Evolutionary conservation across 92 coral and sea anemone genomes (phyloP).

Genomic region (Anthopleura xanthogrammica): DNA sequence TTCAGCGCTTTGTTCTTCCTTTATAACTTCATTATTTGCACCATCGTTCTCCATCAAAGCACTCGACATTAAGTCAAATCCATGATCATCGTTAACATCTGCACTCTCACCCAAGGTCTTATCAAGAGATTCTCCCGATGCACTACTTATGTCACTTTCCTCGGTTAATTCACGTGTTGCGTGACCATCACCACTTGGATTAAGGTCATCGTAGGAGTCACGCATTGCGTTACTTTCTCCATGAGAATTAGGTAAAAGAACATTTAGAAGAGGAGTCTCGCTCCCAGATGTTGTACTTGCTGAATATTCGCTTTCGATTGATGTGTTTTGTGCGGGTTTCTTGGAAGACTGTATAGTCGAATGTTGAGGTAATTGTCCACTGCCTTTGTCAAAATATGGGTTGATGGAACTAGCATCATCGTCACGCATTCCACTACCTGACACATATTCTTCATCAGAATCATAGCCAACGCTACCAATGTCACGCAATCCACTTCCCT

Average conservation of each 20-base stretch:
- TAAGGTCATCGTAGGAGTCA: constrained; percentile 5
- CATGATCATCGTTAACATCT: constrained; percentile 19
- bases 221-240: constrained; percentile 3
- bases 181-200: background rate
- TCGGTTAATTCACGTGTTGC: background rate
- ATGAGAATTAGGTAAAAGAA: background rate
- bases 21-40: background rate
- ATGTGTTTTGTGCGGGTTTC: background rate
- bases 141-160: background rate
- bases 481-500: constrained; percentile 12
- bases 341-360: background rate
- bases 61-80: constrained; percentile 26
- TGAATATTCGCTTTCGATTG: background rate
- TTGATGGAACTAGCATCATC: background rate
- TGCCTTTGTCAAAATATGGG: background rate
- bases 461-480: background rate
- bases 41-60: constrained; percentile 11
- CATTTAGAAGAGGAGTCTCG: background rate
- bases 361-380: background rate
- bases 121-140: constrained; percentile 6
- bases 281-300: background rate
- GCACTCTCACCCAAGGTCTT: background rate
- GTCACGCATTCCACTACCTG: constrained; percentile 31
- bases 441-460: background rate
- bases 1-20: constrained; percentile 4